These are phyloP conservation scores for Mycteria americana DNA, from an alignment of 2,797 vertebrate genomes.

Conservation along the genomic window DNA sequence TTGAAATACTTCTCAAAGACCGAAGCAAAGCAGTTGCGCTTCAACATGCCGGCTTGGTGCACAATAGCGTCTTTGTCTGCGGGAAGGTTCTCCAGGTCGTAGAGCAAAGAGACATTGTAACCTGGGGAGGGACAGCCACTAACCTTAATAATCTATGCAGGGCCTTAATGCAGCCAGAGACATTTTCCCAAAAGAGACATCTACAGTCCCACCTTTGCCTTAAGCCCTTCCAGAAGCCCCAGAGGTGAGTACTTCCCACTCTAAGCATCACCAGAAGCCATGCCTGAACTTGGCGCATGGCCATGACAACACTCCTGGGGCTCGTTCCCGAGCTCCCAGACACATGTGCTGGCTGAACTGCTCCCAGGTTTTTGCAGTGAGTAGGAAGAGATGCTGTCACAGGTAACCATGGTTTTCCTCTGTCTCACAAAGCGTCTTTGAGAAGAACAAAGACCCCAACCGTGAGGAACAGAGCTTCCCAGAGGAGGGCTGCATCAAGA, in stretches of 20 bases:
- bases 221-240: not conserved
- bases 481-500: conserved; percentile 13
- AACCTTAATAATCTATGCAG: not conserved
- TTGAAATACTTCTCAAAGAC: conserved; percentile 99
- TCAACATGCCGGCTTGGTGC: conserved; percentile 97
- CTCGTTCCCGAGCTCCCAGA: not conserved
- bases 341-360: not conserved
- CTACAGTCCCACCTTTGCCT: not conserved
- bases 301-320: not conserved
- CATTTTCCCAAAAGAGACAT: not conserved
- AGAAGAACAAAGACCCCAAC: conserved; percentile 56
- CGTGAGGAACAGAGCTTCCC: not conserved
- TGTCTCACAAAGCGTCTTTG: conserved; percentile 7
- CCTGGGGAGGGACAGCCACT: conserved; percentile 72
- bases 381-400: conserved; percentile 67
- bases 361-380: conserved; percentile 39
- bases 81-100: conserved; percentile 91
- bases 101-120: conserved; percentile 97
- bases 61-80: conserved; percentile 88
- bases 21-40: conserved; percentile 98
- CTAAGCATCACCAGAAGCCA: not conserved
- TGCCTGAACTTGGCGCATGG: rapidly evolving
- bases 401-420: conserved; percentile 72
- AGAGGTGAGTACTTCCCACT: not conserved
- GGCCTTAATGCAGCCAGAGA: not conserved